Evolutionary conservation across 64 coral and sea anemone species (phyloP).

Genomic region (Montipora efflorescens): DNA sequence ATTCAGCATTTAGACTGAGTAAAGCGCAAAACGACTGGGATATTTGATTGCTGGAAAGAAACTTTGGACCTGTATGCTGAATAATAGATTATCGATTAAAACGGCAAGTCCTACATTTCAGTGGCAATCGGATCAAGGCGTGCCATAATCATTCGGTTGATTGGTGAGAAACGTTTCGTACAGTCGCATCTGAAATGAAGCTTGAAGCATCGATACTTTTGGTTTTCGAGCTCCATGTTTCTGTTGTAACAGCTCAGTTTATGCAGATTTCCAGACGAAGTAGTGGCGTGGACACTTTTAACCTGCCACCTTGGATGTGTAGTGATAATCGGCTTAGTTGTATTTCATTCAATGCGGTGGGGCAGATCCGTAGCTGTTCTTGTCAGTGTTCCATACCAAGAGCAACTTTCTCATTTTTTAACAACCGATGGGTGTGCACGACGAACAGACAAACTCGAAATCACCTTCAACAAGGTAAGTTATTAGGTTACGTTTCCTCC

Average conservation of each 20-base stretch:
- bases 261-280: background rate
- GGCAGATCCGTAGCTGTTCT: background rate
- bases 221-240: background rate
- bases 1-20: background rate
- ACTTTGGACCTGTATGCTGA: background rate
- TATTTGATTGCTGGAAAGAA: background rate
- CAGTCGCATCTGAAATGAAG: too few species aligned
- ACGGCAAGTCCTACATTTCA: background rate
- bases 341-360: background rate
- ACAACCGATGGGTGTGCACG: background rate
- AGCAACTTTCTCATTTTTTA: background rate
- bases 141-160: too few species aligned
- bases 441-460: background rate
- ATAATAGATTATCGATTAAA: background rate
- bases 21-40: background rate
- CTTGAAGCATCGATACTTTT: background rate
- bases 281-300: background rate
- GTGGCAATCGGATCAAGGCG: background rate
- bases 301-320: background rate
- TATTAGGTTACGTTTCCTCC: too few species aligned
- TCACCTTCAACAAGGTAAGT: background rate
- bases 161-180: too few species aligned
- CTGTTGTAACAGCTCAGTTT: background rate
- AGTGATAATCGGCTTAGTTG: background rate
- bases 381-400: background rate